These are phyloP conservation scores for Laticauda colubrina DNA, from an alignment of 2,113 vertebrate genomes.

Conservation along the genomic window DNA sequence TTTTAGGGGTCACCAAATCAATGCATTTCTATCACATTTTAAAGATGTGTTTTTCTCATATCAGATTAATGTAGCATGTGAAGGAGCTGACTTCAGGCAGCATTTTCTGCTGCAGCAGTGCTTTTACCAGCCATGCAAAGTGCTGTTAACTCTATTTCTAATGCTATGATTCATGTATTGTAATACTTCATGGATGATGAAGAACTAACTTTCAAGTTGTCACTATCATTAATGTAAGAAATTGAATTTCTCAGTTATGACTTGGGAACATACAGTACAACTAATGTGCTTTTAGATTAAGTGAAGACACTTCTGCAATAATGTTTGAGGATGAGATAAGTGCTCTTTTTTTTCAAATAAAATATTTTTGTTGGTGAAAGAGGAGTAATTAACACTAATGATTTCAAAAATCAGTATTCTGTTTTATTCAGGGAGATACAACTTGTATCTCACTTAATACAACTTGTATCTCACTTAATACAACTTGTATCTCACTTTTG, in stretches of 20 bases:
- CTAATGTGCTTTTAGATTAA: neutral
- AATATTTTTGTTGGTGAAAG: neutral
- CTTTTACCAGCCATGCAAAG: neutral
- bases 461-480: neutral
- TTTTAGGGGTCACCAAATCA: neutral
- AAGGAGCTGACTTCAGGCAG: neutral
- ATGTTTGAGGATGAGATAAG: too few relatives aligned
- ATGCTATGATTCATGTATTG: neutral
- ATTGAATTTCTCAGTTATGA: neutral
- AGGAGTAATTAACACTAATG: neutral
- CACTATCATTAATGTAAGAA: neutral
- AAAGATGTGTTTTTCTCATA: neutral
- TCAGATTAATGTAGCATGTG: neutral
- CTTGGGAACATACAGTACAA: neutral
- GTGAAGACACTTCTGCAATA: neutral
- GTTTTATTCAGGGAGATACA: neutral
- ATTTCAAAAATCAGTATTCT: slow-evolving; percentile 11
- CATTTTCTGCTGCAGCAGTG: neutral
- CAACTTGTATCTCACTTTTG: neutral
- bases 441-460: neutral
- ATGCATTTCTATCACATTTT: neutral
- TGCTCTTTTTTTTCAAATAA: neutral
- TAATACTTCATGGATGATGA: neutral
- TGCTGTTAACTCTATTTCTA: neutral
- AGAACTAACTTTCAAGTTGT: neutral